phyloP scores from a whole-genome alignment of 2,113 vertebrate species.

The Pangasianodon gigas region DNA sequence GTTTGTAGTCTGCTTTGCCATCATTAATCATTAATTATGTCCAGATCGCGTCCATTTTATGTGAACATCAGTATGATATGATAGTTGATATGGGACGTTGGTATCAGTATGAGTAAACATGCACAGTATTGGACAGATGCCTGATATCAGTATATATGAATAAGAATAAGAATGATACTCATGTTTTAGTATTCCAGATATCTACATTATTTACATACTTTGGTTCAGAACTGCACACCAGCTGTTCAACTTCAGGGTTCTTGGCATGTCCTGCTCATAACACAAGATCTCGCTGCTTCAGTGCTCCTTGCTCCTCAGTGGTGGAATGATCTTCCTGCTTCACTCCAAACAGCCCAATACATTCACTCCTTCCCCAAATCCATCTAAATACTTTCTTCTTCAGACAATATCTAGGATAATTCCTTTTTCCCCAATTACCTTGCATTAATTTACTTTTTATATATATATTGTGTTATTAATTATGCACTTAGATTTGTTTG shows the following conservation, averaged over 20 bases:
- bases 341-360: not conserved
- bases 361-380: not conserved
- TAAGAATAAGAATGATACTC: not conserved
- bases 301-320: not conserved
- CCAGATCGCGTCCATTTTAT: not conserved
- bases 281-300: not conserved
- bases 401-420: not conserved
- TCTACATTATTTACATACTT: slow-evolving; percentile 1
- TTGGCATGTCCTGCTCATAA: not conserved
- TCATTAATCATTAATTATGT: not conserved
- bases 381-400: not conserved
- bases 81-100: not conserved
- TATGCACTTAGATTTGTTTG: not conserved
- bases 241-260: slow-evolving; percentile 8
- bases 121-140: not conserved
- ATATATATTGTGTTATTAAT: not conserved
- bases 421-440: not conserved
- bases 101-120: not conserved
- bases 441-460: not conserved
- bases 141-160: not conserved
- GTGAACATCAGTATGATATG: not conserved
- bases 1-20: not conserved
- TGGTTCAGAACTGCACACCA: not conserved
- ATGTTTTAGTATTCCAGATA: not conserved
- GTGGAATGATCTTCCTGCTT: not conserved